Evolutionary conservation across 2,888 invertebrate genomes (phyloP).

Genomic region (Oligia strigilis): DNA sequence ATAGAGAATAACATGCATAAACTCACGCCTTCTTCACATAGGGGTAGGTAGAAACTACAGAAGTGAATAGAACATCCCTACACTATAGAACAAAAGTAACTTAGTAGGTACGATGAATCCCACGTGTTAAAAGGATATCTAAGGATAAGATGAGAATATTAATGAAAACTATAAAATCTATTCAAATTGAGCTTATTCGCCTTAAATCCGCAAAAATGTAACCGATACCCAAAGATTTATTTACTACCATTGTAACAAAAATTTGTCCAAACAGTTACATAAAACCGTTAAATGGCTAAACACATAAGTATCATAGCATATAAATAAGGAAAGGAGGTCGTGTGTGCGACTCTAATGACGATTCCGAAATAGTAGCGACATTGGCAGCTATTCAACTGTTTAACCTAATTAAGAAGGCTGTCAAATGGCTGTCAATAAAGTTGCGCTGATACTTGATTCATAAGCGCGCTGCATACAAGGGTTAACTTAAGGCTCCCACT

Average conservation of each 20-base stretch:
- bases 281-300: constrained; percentile 49
- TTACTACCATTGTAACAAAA: constrained; percentile 33
- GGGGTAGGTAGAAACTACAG: too few relatives aligned
- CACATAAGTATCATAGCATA: constrained; percentile 37
- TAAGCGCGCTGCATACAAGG: constrained; percentile 22
- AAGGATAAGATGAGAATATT: background rate
- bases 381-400: constrained; percentile 63
- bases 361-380: constrained; percentile 57
- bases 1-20: too few relatives aligned
- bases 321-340: constrained; percentile 59
- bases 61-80: too few relatives aligned
- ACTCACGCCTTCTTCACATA: too few relatives aligned
- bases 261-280: constrained; percentile 52
- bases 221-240: constrained; percentile 15
- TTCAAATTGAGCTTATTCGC: background rate
- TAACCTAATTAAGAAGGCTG: constrained; percentile 54
- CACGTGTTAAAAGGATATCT: too few relatives aligned
- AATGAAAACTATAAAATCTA: background rate
- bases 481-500: constrained; percentile 2
- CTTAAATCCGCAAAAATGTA: background rate
- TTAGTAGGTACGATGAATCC: too few relatives aligned
- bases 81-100: too few relatives aligned
- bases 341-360: constrained; percentile 32
- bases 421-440: constrained; percentile 31
- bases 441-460: constrained; percentile 10